These are phyloP conservation scores for Hyalella azteca DNA, from an alignment of 2,888 invertebrate genomes.

Conservation along the genomic window DNA sequence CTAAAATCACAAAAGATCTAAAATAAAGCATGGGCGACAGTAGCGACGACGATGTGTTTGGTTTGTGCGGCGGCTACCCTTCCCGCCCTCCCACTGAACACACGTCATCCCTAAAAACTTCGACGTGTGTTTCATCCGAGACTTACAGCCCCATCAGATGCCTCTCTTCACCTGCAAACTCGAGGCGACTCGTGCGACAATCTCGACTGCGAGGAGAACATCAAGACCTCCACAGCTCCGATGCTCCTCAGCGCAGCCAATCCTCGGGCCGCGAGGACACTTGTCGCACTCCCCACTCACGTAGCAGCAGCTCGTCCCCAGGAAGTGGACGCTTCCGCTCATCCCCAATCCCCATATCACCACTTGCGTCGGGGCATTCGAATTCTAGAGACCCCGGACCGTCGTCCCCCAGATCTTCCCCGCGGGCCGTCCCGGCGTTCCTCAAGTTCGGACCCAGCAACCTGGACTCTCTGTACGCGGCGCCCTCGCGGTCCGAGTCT, in stretches of 20 bases:
- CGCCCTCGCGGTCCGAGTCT: constrained; percentile 16
- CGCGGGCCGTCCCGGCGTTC: constrained; percentile 17
- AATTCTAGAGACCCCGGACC: neutral
- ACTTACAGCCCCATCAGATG: constrained; percentile 9
- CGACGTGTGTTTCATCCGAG: neutral
- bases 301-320: neutral
- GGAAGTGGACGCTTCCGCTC: neutral
- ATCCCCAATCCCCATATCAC: constrained; percentile 14
- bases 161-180: constrained; percentile 4
- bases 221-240: neutral
- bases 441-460: constrained; percentile 25
- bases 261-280: neutral
- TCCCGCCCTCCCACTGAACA: constrained; percentile 41
- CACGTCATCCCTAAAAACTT: constrained; percentile 24
- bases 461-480: constrained; percentile 15
- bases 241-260: neutral
- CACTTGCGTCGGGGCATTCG: neutral
- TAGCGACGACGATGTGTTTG: constrained; percentile 55
- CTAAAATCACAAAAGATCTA: no score
- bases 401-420: constrained; percentile 13
- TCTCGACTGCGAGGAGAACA: neutral
- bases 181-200: neutral
- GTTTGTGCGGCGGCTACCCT: constrained; percentile 52
- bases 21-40: constrained; percentile 31
- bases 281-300: neutral